Base-by-base conservation (phyloP, 2,888 invertebrate species). In the Sepiola atlantica region DNA sequence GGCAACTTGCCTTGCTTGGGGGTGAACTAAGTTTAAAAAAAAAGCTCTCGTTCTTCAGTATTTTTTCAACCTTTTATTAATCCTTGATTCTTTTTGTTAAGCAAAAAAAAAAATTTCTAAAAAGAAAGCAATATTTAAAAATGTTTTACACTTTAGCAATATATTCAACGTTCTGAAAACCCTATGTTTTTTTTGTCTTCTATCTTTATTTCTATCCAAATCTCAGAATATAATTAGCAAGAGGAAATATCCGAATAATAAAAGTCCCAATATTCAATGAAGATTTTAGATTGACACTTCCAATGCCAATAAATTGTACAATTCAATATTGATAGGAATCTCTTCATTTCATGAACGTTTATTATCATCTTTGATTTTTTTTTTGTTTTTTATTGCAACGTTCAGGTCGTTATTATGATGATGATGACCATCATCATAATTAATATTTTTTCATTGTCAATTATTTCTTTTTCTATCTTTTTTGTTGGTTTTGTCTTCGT, bases 401-500 rank as follows among this genome's bases (percentile, higher is more conserved):
- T 8, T 45, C 45, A 45, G 45, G 45, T 45, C 45, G 8, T 45
- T 45, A 45, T 45, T 4, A 45, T 45, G 45, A 45, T 45, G 4
- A 45, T 45, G 2, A 45, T 45, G 4, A 8, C 8, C 45, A 45
- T 45, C 61, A 21, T 77, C 12, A 61, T 77, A n/a, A 77, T 77
- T 77, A 77, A n/a, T 77, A 28, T 12, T n/a, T 16, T n/a, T 77
- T n/a, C 77, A n/a, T 77, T n/a, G 14, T n/a, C n/a, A n/a, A 12
- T 77, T 77, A 4, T 77, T n/a, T n/a, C n/a, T 77, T n/a, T 14
- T n/a, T n/a, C n/a, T n/a, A n/a, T n/a, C n/a, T 77, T 77, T 77
- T 77, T 77, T 77, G n/a, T n/a, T 77, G 77, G n/a, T 77, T 77
- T 77, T 77, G 77, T 77, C 77, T 77, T 77, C n/a, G n/a, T 28